These are phyloP conservation scores for Apis florea DNA, from an alignment of 1,140 invertebrate species.

Conservation along the genomic window DNA sequence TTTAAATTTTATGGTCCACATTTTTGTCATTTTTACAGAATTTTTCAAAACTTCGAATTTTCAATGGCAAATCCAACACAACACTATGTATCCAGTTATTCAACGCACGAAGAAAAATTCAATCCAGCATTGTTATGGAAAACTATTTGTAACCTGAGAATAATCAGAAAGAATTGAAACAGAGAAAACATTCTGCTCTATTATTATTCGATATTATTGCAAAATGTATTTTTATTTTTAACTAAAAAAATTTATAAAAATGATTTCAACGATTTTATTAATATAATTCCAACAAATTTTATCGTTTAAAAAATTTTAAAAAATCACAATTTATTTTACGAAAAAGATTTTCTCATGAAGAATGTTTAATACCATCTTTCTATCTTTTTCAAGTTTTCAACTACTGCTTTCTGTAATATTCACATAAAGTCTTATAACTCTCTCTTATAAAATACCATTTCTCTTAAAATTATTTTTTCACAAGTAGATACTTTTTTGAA, in stretches of 20 bases:
- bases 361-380: background rate
- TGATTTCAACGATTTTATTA: background rate
- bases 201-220: no score
- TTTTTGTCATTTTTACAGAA: background rate
- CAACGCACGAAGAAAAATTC: background rate
- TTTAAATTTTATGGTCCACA: no score
- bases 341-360: background rate
- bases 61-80: background rate
- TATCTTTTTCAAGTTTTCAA: no score
- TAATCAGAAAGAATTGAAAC: background rate
- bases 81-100: background rate
- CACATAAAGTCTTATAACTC: no score
- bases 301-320: background rate
- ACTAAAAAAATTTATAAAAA: background rate
- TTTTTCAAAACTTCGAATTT: background rate
- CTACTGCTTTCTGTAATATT: no score
- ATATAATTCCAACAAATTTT: background rate
- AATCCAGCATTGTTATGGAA: background rate
- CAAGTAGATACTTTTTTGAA: no score
- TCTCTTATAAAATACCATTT: no score
- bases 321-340: background rate
- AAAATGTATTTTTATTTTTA: no score
- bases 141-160: background rate
- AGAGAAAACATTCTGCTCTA: background rate
- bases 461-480: no score